These are phyloP conservation scores for Pagetopsis macropterus DNA, from an alignment of 2,797 vertebrate genomes.

Conservation along the genomic window DNA sequence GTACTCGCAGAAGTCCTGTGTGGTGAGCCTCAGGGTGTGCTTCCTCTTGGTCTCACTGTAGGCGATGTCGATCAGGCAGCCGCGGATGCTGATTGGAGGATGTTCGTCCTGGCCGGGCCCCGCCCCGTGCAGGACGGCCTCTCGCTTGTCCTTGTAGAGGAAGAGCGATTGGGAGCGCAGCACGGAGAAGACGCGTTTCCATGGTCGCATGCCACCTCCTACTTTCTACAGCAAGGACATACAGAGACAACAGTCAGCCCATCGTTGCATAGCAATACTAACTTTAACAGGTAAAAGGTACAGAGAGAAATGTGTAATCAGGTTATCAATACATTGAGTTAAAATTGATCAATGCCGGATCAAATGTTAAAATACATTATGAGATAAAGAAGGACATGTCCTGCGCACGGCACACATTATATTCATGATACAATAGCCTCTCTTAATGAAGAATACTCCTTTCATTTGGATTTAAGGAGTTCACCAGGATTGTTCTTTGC, in stretches of 20 bases:
- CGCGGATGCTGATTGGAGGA: constrained; percentile 89
- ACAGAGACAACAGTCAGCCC: not conserved
- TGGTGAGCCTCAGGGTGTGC: constrained; percentile 94
- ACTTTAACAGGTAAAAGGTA: not conserved
- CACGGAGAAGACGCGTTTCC: constrained; percentile 93
- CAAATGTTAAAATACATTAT: not conserved
- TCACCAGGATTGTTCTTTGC: not conserved
- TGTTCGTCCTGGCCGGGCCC: constrained; percentile 88
- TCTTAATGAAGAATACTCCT: not conserved
- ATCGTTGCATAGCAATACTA: too few species aligned
- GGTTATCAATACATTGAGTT: not conserved
- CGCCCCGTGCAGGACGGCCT: constrained; percentile 86
- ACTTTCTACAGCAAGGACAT: constrained; percentile 85
- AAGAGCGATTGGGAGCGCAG: constrained; percentile 91
- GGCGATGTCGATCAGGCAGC: constrained; percentile 97
- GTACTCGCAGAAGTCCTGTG: constrained; percentile 98
- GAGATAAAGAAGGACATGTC: not conserved
- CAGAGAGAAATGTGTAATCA: not conserved
- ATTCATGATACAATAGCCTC: not conserved
- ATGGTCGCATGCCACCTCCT: constrained; percentile 92
- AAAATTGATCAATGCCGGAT: not conserved
- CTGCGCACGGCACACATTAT: not conserved
- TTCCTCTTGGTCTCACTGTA: constrained; percentile 98
- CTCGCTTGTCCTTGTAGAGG: constrained; percentile 96
- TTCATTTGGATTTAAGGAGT: too few species aligned